These are phyloP conservation scores for Ips typographus DNA, from an alignment of 1,140 invertebrate genomes.

Conservation along the genomic window DNA sequence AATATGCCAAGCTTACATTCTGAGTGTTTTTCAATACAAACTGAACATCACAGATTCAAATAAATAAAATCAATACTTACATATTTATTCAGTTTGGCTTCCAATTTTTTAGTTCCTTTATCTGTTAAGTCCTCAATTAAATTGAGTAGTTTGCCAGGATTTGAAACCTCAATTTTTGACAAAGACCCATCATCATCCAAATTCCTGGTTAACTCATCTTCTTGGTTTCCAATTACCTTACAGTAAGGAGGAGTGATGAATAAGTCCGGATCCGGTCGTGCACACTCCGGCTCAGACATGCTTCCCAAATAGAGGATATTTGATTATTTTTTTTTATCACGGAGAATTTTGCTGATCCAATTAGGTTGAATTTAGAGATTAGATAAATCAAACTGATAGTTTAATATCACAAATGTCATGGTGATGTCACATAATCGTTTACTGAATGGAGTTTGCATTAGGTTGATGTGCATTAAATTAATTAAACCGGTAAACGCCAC, in stretches of 20 bases:
- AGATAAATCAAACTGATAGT: constrained; percentile 40
- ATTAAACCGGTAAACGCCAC: constrained; percentile 38
- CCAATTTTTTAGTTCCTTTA: constrained; percentile 51
- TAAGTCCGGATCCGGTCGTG: constrained; percentile 32
- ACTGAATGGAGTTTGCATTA: constrained; percentile 40
- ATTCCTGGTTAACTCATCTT: constrained; percentile 2
- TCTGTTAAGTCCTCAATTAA: constrained; percentile 54
- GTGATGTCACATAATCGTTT: constrained; percentile 42
- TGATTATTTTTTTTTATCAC: constrained; percentile 31
- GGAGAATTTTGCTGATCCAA: constrained; percentile 39
- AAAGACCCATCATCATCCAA: constrained; percentile 15
- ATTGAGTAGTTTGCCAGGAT: constrained; percentile 56
- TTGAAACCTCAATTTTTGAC: constrained; percentile 42
- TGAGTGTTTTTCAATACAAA: too few relatives aligned
- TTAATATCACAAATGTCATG: constrained; percentile 41
- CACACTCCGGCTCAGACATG: constrained; percentile 26
- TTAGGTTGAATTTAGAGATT: constrained; percentile 37
- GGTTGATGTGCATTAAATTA: constrained; percentile 39
- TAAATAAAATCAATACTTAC: constrained; percentile 47
- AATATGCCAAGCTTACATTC: too few relatives aligned
- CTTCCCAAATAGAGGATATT: constrained; percentile 8
- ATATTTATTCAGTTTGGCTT: constrained; percentile 57
- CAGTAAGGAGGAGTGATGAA: constrained; percentile 42
- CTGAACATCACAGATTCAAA: too few relatives aligned
- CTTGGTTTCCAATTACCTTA: constrained; percentile 26